phyloP scores from a whole-genome alignment of 2,113 vertebrate species.

The Trinectes maculatus region DNA sequence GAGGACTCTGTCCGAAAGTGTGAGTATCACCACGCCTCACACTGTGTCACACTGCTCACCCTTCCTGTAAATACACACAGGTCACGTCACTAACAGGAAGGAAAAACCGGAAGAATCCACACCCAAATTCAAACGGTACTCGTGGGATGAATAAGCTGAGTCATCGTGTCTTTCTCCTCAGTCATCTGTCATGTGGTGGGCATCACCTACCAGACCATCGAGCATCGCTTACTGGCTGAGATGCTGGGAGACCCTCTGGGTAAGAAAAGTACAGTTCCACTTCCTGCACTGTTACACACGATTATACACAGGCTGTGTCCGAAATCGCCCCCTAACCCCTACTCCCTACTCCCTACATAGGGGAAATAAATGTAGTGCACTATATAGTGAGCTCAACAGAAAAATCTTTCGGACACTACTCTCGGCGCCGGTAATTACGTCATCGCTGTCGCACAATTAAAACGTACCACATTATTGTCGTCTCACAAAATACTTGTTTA shows the following conservation, averaged over 20 bases:
- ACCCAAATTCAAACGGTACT: too few species aligned
- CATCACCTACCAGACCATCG: constrained; percentile 95
- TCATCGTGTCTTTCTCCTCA: constrained; percentile 50
- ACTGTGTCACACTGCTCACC: neutral
- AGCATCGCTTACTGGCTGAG: constrained; percentile 88
- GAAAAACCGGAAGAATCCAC: neutral
- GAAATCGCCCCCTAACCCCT: too few species aligned
- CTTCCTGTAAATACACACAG: neutral
- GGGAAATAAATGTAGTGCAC: too few species aligned
- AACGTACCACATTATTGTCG: too few species aligned
- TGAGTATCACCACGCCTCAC: constrained; percentile 78
- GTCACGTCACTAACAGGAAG: neutral
- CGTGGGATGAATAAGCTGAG: neutral
- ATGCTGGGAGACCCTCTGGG: constrained; percentile 92
- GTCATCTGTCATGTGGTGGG: constrained; percentile 95
- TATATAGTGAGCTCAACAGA: too few species aligned
- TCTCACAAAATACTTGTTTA: too few species aligned
- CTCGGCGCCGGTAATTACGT: too few species aligned
- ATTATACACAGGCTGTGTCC: too few species aligned
- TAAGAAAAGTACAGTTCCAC: too few species aligned
- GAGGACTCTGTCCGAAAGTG: constrained; percentile 94
- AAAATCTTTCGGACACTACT: too few species aligned
- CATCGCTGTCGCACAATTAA: too few species aligned
- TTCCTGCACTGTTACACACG: neutral
- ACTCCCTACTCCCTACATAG: too few species aligned